A percentile compares a stretch with the other conserved stretches of the same genome.
These are phyloP conservation scores for Pelodytes ibericus DNA, from an alignment of 2,797 vertebrate genomes.

Conservation along the genomic window DNA sequence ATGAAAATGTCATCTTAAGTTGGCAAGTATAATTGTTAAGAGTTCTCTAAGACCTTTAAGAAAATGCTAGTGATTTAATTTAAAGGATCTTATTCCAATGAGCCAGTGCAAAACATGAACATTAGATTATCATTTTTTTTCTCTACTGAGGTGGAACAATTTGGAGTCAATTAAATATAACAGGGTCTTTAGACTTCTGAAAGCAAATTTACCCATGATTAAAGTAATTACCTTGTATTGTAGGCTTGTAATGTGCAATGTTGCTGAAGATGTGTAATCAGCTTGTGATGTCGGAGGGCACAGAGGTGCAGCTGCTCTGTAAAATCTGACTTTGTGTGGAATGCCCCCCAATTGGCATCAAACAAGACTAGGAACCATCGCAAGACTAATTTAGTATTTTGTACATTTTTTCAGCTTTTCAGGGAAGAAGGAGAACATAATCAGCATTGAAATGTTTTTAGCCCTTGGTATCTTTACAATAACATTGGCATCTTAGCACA, in stretches of 20 bases:
- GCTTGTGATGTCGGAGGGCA: constrained; percentile 23
- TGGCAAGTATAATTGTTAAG: constrained; percentile 24
- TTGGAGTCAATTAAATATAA: not conserved
- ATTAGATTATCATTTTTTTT: constrained; percentile 18
- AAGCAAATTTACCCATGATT: constrained; percentile 40
- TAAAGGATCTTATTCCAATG: constrained; percentile 33
- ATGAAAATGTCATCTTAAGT: constrained; percentile 10
- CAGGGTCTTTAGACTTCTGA: constrained; percentile 35
- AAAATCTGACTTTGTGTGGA: constrained; percentile 8
- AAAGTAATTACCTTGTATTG: constrained; percentile 56
- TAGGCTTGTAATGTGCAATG: constrained; percentile 40
- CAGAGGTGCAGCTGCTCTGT: constrained; percentile 34
- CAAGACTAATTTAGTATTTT: not conserved
- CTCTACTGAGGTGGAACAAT: constrained; percentile 31
- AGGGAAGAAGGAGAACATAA: not conserved
- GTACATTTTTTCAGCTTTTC: not conserved
- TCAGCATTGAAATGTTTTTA: not conserved
- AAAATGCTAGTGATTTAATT: constrained; percentile 52
- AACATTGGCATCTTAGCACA: too few species aligned
- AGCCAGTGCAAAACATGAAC: not conserved
- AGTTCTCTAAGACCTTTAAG: constrained; percentile 1
- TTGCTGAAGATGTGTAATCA: constrained; percentile 49
- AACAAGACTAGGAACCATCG: constrained; percentile 12
- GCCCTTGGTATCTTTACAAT: too few species aligned
- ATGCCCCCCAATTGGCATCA: constrained; percentile 13